Evolutionary conservation across 2,797 vertebrate species (phyloP).

Genomic region (Pangasius sanitwongsei): DNA sequence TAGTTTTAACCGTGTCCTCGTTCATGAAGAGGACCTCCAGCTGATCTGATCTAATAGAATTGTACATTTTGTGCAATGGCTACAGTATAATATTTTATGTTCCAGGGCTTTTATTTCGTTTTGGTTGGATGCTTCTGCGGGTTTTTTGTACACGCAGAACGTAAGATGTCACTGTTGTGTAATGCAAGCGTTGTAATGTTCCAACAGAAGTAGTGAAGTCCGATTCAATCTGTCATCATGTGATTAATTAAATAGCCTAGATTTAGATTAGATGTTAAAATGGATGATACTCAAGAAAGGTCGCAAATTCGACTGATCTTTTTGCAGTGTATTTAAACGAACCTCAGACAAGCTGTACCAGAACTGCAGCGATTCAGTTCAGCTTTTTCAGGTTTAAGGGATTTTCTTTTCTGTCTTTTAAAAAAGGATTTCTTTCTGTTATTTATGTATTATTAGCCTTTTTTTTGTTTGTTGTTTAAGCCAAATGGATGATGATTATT

Average conservation of each 20-base stretch:
- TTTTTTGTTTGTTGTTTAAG: conserved; percentile 33
- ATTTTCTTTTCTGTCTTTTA: conserved; percentile 45
- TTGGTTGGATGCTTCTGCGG: not conserved
- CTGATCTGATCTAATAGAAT: conserved; percentile 38
- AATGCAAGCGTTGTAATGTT: conserved; percentile 38
- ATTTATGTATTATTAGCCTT: conserved; percentile 22
- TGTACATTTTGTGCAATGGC: conserved; percentile 45
- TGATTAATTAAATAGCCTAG: conserved; percentile 44
- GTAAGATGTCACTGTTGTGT: conserved; percentile 30
- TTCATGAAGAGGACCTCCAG: not conserved
- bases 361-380: conserved; percentile 41
- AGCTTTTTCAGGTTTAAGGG: conserved; percentile 41
- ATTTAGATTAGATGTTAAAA: conserved; percentile 45
- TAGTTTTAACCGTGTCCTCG: conserved; percentile 25
- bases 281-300: conserved; percentile 1
- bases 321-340: conserved; percentile 33
- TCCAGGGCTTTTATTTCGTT: conserved; percentile 11
- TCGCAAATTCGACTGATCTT: conserved; percentile 21
- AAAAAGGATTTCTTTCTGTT: not conserved
- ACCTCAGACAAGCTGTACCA: conserved; percentile 56
- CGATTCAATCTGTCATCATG: conserved; percentile 30
- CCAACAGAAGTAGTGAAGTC: conserved; percentile 34
- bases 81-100: conserved; percentile 33
- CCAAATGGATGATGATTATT: conserved; percentile 46
- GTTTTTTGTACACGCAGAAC: conserved; percentile 1